A percentile compares a stretch with the other conserved stretches of the same genome.
Evolutionary conservation across 2,888 invertebrate species (phyloP).

Genomic region (Eurytoma adleriae): DNA sequence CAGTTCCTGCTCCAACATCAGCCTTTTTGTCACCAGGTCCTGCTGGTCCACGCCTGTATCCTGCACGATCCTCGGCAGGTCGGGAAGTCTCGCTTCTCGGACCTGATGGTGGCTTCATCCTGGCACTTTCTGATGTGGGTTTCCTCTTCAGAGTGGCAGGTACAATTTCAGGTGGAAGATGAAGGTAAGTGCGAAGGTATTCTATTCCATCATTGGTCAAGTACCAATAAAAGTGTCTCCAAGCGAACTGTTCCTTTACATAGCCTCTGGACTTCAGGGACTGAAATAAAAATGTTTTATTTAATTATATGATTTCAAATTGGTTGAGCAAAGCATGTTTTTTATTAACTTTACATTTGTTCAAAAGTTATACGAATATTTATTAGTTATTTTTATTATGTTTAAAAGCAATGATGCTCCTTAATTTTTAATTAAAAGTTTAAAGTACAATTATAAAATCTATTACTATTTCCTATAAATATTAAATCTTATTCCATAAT

Average conservation of each 20-base stretch:
- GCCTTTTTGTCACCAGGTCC: conserved; percentile 92
- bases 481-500: no score
- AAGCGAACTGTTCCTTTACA: conserved; percentile 99
- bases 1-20: conserved; percentile 97
- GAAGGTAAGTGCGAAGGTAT: conserved; percentile 95
- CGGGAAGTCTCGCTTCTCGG: conserved; percentile 83
- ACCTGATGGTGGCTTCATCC: conserved; percentile 85
- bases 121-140: conserved; percentile 88
- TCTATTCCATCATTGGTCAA: conserved; percentile 99
- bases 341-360: background rate
- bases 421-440: no score
- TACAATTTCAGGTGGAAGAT: conserved; percentile 98
- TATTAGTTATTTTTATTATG: background rate
- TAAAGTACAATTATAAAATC: no score
- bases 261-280: conserved; percentile 97
- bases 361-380: background rate
- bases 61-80: conserved; percentile 88
- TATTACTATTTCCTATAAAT: no score
- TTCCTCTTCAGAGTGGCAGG: conserved; percentile 95
- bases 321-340: no score
- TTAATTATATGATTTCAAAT: background rate
- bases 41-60: conserved; percentile 88
- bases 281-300: conserved; percentile 72
- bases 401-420: background rate
- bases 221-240: conserved; percentile 99